Evolutionary conservation across 2,113 vertebrate species (phyloP).

Genomic region (Labeo rohita): DNA sequence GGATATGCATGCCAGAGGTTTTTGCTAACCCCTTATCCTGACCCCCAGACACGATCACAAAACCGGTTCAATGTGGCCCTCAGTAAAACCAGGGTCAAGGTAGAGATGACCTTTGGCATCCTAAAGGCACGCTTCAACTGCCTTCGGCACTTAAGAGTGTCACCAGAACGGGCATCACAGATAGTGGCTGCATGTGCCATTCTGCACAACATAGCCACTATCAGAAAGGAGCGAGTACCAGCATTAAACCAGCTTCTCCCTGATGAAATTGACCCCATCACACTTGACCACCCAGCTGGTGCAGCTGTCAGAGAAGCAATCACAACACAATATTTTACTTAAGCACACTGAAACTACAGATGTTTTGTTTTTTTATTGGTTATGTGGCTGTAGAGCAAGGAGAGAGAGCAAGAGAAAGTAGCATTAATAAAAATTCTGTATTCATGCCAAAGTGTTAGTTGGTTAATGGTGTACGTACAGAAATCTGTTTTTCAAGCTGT

Average conservation of each 20-base stretch:
- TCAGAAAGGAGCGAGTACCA: conserved; percentile 17
- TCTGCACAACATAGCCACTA: conserved; percentile 32
- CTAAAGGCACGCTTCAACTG: conserved; percentile 34
- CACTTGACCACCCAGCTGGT: neutral
- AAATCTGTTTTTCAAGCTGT: neutral
- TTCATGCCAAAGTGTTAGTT: neutral
- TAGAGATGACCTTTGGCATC: conserved; percentile 41
- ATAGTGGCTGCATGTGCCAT: conserved; percentile 1
- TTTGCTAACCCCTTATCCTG: neutral
- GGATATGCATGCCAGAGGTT: neutral
- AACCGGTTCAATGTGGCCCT: conserved; percentile 12
- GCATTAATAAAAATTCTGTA: neutral
- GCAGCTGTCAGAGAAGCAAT: neutral
- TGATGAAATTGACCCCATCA: conserved; percentile 17
- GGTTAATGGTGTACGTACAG: neutral
- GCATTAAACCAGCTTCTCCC: neutral
- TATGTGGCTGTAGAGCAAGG: neutral
- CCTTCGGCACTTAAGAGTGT: conserved; percentile 6
- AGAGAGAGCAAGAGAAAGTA: neutral
- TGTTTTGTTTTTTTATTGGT: too few relatives aligned
- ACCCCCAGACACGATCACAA: neutral
- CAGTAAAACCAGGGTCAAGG: conserved; percentile 23
- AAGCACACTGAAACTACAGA: neutral
- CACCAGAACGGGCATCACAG: neutral
- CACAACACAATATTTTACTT: neutral